Percentiles rank a stretch among this genome's conserved stretches.
phyloP scores from a whole-genome alignment of 2,113 vertebrate species.

The Gasterosteus nipponicus region DNA sequence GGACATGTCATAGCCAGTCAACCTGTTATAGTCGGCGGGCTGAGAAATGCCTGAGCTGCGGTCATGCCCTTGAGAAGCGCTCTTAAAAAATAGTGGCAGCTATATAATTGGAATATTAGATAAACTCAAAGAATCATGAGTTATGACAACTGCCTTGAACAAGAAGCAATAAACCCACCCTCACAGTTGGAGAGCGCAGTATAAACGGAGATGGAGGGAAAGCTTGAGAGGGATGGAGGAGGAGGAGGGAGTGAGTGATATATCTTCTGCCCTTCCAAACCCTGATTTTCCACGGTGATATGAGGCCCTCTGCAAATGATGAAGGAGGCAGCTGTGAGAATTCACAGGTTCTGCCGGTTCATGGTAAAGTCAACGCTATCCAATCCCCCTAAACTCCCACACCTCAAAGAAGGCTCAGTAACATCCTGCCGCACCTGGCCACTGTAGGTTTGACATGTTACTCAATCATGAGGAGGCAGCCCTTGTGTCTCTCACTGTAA shows the following conservation, averaged over 20 bases:
- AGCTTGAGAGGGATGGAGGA: conserved; percentile 11
- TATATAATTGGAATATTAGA: conserved; percentile 70
- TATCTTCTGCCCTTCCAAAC: conserved; percentile 55
- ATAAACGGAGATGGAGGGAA: conserved; percentile 24
- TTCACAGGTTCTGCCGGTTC: conserved; percentile 69
- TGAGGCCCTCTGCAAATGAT: conserved; percentile 63
- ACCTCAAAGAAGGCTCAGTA: conserved; percentile 6
- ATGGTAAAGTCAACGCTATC: conserved; percentile 70
- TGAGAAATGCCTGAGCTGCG: conserved; percentile 24
- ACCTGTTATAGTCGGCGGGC: not conserved
- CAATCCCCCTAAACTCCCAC: conserved; percentile 68
- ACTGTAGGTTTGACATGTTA: not conserved
- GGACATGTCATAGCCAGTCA: conserved; percentile 24
- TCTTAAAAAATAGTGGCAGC: conserved; percentile 59
- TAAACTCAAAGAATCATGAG: conserved; percentile 69
- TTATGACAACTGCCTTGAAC: conserved; percentile 69
- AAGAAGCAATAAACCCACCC: conserved; percentile 55
- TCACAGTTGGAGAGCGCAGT: conserved; percentile 32
- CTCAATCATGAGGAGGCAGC: not conserved
- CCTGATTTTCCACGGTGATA: conserved; percentile 68
- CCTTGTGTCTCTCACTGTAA: not conserved
- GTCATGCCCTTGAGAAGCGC: conserved; percentile 57
- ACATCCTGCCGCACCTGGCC: not conserved
- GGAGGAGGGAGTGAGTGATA: conserved; percentile 49
- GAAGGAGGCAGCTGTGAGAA: conserved; percentile 69